Evolutionary conservation across 2,113 vertebrate species (phyloP), one percentile per base, ranked within the genome.

Genomic region (Tylochromis polylepis): DNA sequence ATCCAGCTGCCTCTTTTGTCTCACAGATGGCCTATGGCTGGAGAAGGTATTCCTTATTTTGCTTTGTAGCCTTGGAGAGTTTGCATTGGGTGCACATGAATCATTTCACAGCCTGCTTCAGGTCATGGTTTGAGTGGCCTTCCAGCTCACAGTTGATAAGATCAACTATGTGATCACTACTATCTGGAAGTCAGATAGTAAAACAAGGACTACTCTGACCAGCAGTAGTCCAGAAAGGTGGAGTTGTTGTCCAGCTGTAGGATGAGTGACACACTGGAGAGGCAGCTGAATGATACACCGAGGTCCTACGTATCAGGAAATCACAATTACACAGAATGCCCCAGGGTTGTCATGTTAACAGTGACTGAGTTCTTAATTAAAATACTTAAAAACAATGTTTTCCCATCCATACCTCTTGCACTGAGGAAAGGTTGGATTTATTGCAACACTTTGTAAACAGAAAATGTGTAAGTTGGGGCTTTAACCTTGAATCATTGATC

Each of bases 181-280:
- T n/a, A n/a, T n/a, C n/a, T n/a, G n/a, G n/a, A n/a, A n/a, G n/a
- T 77, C 27, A 77, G 0, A 51, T 49, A 51, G 10, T 49, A 3
- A 51, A 77, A 51, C 5, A 18, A 51, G 0, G 4, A 22, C 3
- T 75, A 20, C 43, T 29, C 1, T 51, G 24, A 31, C 70, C 16
- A 49, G 6, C 70, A 77, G 70, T 16, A 51, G 72, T 53, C 46
- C 72, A 77, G 11, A 53, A 51, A 31, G 31, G 72, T 77, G 43
- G 46, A 77, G 16, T 31, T 31, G 27, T 49, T 51, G 10, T 77
- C 20, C 16, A 51, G 27, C 72, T 77, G 46, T 51, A 31, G 27
- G 70, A 51, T 77, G 27, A 51, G 70, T 51, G 70, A 31, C 46
- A n/a, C 27, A 2, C 46, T 51, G 18, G 46, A 53, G 27, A 34